Base-by-base conservation (phyloP, 1,140 invertebrate species). In the Scylla paramamosain region DNA sequence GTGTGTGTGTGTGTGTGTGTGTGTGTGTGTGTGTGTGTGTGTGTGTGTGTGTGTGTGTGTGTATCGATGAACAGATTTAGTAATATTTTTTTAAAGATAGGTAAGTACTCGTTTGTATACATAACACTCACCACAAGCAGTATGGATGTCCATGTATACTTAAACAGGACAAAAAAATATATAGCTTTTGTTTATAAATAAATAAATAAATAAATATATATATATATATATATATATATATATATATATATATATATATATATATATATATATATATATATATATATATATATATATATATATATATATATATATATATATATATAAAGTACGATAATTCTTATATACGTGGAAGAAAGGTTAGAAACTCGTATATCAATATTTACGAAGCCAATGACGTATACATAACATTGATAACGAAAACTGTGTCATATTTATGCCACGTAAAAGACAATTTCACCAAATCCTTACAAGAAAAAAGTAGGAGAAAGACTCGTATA, bases 1-100 rank as follows among this genome's bases (percentile, higher is more conserved):
- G 46, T 52, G 45, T 91, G 89, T 91, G 89, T 52, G 89, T 91
- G 46, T 91, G 89, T 91, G 89, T 91, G 89, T 52, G 89, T 91
- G 48, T 91, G 48, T 91, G 28, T 91, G 48, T 91, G 28, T 91
- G 48, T 91, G 7, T 91, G 45, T 91, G 45, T 91, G 45, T 48
- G 20, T 91, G 45, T 91, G 45, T 91, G 77, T 82, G 39, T 46
- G 39, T 93, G 77, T 82, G 82, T 93, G 39, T 93, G 82, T 93
- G 28, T 82, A 39, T 93, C 12, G 45, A n/a, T 93, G n/a, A 46
- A 31, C 25, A 25, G 28, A 20, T 92, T 12, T 67, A 39, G 1
- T 39, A 39, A 39, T 39, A 39, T 39, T 39, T 39, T 39, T 39
- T 39, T 39, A 39, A 39, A 39, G 39, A 39, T 39, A 39, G 39